A percentile compares a stretch with the other conserved stretches of the same genome.
Evolutionary conservation across 2,888 invertebrate genomes (phyloP).

Genomic region (Ophioninae sp.): DNA sequence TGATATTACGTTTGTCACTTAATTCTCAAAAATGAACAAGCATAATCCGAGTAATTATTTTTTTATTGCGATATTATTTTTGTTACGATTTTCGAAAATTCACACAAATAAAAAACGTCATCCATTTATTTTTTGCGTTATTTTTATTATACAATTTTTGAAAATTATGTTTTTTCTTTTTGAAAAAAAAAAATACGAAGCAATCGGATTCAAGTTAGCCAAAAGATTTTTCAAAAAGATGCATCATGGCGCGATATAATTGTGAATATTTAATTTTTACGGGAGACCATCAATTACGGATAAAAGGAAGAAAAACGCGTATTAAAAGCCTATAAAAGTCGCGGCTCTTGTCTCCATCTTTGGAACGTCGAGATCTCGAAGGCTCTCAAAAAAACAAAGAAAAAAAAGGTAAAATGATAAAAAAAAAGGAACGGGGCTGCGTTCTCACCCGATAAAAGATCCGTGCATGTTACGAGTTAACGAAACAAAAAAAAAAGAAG

Average conservation of each 20-base stretch:
- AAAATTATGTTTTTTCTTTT: not conserved
- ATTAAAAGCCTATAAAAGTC: constrained; percentile 6
- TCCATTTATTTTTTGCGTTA: too few species aligned
- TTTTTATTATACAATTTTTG: too few species aligned
- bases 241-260: constrained; percentile 33
- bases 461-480: not conserved
- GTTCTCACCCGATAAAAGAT: constrained; percentile 38
- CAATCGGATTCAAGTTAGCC: not conserved
- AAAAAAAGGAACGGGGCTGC: not conserved
- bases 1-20: too few species aligned
- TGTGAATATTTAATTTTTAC: constrained; percentile 64
- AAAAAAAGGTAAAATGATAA: not conserved
- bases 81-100: too few species aligned
- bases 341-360: not conserved
- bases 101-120: too few species aligned
- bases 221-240: not conserved
- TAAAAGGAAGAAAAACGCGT: constrained; percentile 28
- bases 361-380: constrained; percentile 8
- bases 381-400: not conserved
- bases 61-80: not conserved
- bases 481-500: not conserved
- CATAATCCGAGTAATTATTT: not conserved
- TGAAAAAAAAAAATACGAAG: not conserved
- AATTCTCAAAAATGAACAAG: too few species aligned
- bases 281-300: constrained; percentile 38